These are phyloP conservation scores for Grus americana DNA, from an alignment of 2,113 vertebrate species.

Conservation along the genomic window DNA sequence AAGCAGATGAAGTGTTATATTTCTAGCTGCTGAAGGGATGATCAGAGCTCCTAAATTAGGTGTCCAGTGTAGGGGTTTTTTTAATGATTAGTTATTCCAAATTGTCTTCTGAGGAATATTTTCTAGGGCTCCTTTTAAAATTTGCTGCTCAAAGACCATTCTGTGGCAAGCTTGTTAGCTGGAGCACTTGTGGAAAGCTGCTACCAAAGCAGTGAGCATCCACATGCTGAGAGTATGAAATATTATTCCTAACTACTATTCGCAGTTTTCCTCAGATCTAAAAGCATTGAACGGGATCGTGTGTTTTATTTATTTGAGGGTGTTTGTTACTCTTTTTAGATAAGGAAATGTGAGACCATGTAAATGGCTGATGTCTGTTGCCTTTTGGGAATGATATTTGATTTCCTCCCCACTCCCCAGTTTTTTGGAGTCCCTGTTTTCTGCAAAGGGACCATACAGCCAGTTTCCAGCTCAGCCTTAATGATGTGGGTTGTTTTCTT, in stretches of 20 bases:
- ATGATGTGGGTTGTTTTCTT: neutral
- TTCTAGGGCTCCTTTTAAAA: neutral
- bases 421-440: neutral
- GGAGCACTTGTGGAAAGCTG: neutral
- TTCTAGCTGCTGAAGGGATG: neutral
- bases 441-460: neutral
- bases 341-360: neutral
- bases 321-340: neutral
- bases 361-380: neutral
- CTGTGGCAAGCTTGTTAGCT: neutral
- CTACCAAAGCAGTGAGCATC: neutral
- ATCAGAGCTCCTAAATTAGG: slow-evolving; percentile 10
- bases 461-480: neutral
- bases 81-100: slow-evolving; percentile 7
- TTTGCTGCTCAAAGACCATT: neutral
- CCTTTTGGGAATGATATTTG: neutral
- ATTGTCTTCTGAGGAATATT: neutral
- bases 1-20: neutral
- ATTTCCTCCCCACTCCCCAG: accelerated
- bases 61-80: neutral
- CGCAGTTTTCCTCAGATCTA: neutral
- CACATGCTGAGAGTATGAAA: neutral
- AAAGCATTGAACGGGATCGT: neutral
- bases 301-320: neutral
- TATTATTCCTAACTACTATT: neutral